A percentile compares a stretch with the other conserved stretches of the same genome.
Evolutionary conservation across 2,113 vertebrate species (phyloP).

Genomic region (Apteryx owenii): DNA sequence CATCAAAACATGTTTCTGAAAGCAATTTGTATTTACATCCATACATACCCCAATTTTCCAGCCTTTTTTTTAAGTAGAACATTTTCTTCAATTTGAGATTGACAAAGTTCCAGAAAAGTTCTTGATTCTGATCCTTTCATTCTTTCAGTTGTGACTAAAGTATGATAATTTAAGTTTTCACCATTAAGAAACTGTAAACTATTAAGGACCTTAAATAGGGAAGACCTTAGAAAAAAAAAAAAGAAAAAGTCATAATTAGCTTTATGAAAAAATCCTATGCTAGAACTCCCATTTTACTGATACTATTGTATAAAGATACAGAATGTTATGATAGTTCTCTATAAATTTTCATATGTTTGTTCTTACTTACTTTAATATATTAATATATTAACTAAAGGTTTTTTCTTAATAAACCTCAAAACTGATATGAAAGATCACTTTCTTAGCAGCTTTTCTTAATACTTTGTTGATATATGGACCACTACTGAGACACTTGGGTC

Average conservation of each 20-base stretch:
- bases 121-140: constrained; percentile 29
- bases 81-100: constrained; percentile 82
- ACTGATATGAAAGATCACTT: not conserved
- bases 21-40: not conserved
- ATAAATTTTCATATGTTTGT: not conserved
- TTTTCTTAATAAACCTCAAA: not conserved
- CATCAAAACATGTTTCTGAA: not conserved
- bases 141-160: constrained; percentile 36
- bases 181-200: constrained; percentile 79
- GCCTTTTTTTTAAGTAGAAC: constrained; percentile 69
- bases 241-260: not conserved
- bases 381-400: not conserved
- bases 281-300: not conserved
- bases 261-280: not conserved
- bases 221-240: constrained; percentile 71
- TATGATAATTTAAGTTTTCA: constrained; percentile 61
- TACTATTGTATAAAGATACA: not conserved
- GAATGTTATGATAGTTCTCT: not conserved
- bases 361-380: not conserved
- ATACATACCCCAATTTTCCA: constrained; percentile 77
- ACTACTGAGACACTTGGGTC: not conserved
- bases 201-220: constrained; percentile 77
- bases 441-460: not conserved
- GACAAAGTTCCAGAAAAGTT: constrained; percentile 82
- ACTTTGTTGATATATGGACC: not conserved